A percentile compares a stretch with the other conserved stretches of the same genome.
Conservation (phyloP, 2,888 invertebrate genomes). For the Melolontha melolontha region DNA sequence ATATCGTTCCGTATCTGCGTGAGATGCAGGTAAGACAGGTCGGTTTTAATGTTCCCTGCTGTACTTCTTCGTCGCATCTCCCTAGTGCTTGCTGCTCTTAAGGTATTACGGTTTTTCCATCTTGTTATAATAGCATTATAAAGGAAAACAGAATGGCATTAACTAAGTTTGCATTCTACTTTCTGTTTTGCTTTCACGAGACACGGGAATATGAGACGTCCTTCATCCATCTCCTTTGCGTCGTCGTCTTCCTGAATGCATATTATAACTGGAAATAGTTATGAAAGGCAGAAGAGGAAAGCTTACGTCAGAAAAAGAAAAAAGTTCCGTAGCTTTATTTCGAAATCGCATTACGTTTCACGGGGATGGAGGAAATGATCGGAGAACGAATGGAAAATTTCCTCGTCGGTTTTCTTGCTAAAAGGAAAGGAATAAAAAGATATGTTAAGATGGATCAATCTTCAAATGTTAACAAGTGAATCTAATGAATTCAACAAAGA, state of each 20-base stretch:
- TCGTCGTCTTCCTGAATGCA: neutral
- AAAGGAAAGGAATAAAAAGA: too few species aligned
- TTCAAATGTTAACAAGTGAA: too few species aligned
- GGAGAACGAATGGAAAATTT: too few species aligned
- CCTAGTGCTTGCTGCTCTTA: constrained; percentile 45
- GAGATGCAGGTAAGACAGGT: constrained; percentile 39
- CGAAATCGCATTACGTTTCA: too few species aligned
- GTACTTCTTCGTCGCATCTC: constrained; percentile 34
- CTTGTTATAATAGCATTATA: constrained; percentile 54
- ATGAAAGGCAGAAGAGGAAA: too few species aligned
- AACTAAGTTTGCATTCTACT: constrained; percentile 42
- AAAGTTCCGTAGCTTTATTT: too few species aligned
- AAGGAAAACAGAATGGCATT: constrained; percentile 44
- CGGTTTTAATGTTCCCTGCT: constrained; percentile 11
- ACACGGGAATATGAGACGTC: constrained; percentile 1
- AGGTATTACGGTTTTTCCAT: constrained; percentile 53
- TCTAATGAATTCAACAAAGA: too few species aligned
- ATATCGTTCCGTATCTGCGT: neutral
- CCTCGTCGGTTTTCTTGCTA: too few species aligned
- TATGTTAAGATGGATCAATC: too few species aligned
- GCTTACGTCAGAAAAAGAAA: too few species aligned
- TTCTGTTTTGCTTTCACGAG: constrained; percentile 38
- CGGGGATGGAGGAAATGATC: too few species aligned
- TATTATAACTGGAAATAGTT: too few species aligned
- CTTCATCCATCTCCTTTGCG: constrained; percentile 13